Percentiles rank a stretch among this genome's conserved stretches.
Conservation (phyloP, 2,797 vertebrate species). For the Leptatherina wallacei region DNA sequence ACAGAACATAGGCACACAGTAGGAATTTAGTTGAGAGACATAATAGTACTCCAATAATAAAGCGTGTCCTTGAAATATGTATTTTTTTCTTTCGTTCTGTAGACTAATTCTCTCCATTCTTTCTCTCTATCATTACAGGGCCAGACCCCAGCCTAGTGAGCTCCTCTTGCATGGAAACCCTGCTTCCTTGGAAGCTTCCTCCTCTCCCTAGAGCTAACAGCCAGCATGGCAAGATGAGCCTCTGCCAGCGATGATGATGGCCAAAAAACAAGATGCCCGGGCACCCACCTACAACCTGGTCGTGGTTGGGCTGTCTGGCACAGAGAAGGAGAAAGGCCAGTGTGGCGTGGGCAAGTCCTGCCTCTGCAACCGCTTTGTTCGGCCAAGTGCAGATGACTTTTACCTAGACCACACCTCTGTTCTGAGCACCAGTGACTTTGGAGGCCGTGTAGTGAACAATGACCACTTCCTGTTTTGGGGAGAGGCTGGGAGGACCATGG, state of each 20-base stretch:
- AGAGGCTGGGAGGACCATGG: slow-evolving; percentile 88
- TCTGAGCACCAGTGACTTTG: slow-evolving; percentile 98
- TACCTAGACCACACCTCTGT: slow-evolving; percentile 97
- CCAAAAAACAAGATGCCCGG: slow-evolving; percentile 97
- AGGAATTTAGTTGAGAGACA: slow-evolving; percentile 52
- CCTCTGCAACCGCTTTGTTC: slow-evolving; percentile 95
- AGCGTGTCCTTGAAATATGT: slow-evolving; percentile 27
- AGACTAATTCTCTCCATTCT: slow-evolving; percentile 46
- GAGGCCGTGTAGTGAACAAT: slow-evolving; percentile 96
- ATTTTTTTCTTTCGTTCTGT: slow-evolving; percentile 26
- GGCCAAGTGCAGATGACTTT: slow-evolving; percentile 95
- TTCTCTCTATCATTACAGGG: slow-evolving; percentile 63
- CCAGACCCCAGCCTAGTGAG: slow-evolving; percentile 67
- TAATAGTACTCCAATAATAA: slow-evolving; percentile 48
- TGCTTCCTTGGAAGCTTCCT: slow-evolving; percentile 58
- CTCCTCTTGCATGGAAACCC: slow-evolving; percentile 75
- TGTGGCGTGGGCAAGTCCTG: slow-evolving; percentile 98
- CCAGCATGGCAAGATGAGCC: slow-evolving; percentile 91
- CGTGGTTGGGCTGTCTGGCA: slow-evolving; percentile 96
- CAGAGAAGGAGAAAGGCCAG: slow-evolving; percentile 98
- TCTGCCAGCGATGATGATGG: slow-evolving; percentile 91
- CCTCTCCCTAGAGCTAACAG: slow-evolving; percentile 79
- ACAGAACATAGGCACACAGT: slow-evolving; percentile 38
- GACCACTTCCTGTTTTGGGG: slow-evolving; percentile 99
- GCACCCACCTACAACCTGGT: slow-evolving; percentile 94